Evolutionary conservation across 1,140 invertebrate genomes (phyloP).

Genomic region (Rhagoletis pomonella): DNA sequence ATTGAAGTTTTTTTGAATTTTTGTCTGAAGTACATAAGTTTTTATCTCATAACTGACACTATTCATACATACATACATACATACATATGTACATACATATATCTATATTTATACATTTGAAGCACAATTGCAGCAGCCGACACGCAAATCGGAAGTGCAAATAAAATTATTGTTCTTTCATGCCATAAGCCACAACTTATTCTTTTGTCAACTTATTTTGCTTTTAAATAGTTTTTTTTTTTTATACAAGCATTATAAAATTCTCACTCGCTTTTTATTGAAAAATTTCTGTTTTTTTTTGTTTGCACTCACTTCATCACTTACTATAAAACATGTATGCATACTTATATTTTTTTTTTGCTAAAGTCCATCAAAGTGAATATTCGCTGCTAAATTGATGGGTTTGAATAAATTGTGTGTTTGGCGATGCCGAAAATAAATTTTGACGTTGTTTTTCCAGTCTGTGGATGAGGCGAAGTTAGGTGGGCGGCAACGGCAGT

Average conservation of each 20-base stretch:
- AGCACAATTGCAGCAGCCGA: too few relatives aligned
- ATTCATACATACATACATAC: too few relatives aligned
- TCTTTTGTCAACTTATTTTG: not conserved
- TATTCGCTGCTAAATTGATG: slow-evolving; percentile 18
- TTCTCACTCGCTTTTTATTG: not conserved
- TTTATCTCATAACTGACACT: too few relatives aligned
- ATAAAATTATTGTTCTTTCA: not conserved
- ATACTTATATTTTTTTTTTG: not conserved
- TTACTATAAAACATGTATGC: too few relatives aligned
- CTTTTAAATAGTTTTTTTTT: not conserved
- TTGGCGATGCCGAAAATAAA: slow-evolving; percentile 20
- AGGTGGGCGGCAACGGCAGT: not conserved
- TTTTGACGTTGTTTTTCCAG: not conserved
- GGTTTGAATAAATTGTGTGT: not conserved
- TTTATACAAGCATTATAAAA: not conserved
- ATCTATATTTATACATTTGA: too few relatives aligned
- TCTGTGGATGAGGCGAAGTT: not conserved
- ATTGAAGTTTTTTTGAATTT: too few relatives aligned
- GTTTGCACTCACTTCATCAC: not conserved
- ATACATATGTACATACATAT: too few relatives aligned
- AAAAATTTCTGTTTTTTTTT: not conserved
- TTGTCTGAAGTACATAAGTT: too few relatives aligned
- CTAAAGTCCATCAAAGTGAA: slow-evolving; percentile 22
- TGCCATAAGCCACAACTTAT: not conserved
- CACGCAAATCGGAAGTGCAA: not conserved